Evolutionary conservation across 2,113 vertebrate genomes (phyloP).

Genomic region (Neodontobutis hainanensis): DNA sequence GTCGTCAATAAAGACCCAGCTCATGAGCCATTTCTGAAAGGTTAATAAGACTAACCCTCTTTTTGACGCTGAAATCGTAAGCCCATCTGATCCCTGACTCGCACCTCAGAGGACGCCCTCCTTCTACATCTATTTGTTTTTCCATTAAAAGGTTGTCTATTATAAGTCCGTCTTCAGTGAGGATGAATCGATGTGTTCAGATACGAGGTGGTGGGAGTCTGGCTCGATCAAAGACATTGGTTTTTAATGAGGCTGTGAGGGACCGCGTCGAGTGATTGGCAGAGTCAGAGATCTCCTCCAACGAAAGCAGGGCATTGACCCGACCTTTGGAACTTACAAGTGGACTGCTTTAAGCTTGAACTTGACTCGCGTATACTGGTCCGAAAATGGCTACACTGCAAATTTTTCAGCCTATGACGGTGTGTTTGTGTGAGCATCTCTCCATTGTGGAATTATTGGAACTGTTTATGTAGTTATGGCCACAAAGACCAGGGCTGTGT

Average conservation of each 20-base stretch:
- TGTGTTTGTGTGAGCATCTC: too few relatives aligned
- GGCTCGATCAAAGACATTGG: constrained; percentile 45
- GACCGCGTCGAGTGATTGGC: constrained; percentile 24
- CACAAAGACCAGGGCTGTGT: too few relatives aligned
- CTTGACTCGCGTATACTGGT: too few relatives aligned
- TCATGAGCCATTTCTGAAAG: constrained; percentile 71
- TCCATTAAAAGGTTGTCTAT: constrained; percentile 61
- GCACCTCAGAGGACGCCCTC: constrained; percentile 9
- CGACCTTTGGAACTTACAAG: too few relatives aligned
- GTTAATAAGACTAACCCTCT: constrained; percentile 75
- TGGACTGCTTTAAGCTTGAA: too few relatives aligned
- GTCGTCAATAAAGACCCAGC: constrained; percentile 72
- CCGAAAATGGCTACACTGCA: too few relatives aligned
- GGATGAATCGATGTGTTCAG: constrained; percentile 52
- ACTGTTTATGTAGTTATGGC: too few relatives aligned
- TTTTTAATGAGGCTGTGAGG: constrained; percentile 61
- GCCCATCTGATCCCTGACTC: constrained; percentile 29
- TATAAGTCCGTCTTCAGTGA: constrained; percentile 20
- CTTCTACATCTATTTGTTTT: constrained; percentile 52
- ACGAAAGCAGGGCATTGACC: too few relatives aligned
- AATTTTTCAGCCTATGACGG: too few relatives aligned
- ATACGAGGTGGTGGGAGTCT: constrained; percentile 15
- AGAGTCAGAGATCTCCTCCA: constrained; percentile 3
- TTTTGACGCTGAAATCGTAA: constrained; percentile 26
- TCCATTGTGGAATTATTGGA: too few relatives aligned